A percentile compares a stretch with the other conserved stretches of the same genome.
These are phyloP conservation scores for Manduca sexta DNA, from an alignment of 1,140 invertebrate species.

Conservation along the genomic window DNA sequence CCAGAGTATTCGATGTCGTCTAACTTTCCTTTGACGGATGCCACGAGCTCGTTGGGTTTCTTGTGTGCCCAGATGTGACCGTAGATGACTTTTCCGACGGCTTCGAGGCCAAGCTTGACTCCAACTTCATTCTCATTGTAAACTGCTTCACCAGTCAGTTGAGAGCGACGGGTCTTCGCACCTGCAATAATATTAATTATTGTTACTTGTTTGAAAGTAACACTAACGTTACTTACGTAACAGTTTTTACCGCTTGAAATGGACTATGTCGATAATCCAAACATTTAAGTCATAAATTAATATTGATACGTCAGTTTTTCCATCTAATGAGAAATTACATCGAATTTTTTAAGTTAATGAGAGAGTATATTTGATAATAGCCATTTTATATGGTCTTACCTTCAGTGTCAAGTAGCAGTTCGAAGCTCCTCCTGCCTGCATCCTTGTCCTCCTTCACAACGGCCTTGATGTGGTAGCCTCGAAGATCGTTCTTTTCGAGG, in stretches of 20 bases:
- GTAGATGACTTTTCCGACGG: constrained; percentile 74
- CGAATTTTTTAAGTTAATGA: too few species aligned
- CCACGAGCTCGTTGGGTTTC: constrained; percentile 72
- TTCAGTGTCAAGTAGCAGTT: constrained; percentile 80
- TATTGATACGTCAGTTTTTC: too few species aligned
- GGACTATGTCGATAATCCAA: too few species aligned
- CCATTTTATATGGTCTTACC: constrained; percentile 27
- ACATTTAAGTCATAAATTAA: too few species aligned
- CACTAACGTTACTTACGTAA: too few species aligned
- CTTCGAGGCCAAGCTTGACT: constrained; percentile 72
- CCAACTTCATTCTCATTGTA: constrained; percentile 69
- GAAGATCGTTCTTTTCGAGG: constrained; percentile 79
- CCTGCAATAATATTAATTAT: constrained; percentile 55
- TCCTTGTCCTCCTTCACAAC: constrained; percentile 34
- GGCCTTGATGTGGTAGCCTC: constrained; percentile 76
- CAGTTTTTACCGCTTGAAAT: too few species aligned
- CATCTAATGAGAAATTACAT: too few species aligned
- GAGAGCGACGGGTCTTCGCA: constrained; percentile 77
- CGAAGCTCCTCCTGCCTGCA: constrained; percentile 55
- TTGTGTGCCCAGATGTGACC: constrained; percentile 73
- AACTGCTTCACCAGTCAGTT: constrained; percentile 66
- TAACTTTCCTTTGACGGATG: constrained; percentile 72
- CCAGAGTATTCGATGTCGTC: constrained; percentile 76
- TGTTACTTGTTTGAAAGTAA: too few species aligned
- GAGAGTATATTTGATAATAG: too few species aligned